Evolutionary conservation across 1,140 invertebrate genomes (phyloP).

Genomic region (Drosophila orosa): DNA sequence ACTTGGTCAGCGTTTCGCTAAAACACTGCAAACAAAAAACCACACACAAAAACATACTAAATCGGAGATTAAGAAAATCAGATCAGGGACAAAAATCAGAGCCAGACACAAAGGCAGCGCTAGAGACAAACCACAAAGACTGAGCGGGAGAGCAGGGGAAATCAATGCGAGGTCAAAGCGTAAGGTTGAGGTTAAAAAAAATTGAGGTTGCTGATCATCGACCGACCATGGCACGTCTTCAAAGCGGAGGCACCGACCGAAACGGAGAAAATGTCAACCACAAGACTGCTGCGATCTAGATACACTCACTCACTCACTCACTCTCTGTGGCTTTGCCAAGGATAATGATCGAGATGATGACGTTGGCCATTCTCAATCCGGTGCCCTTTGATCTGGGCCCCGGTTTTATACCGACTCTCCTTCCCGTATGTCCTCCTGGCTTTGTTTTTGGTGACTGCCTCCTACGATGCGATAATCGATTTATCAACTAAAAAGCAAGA

Average conservation of each 20-base stretch:
- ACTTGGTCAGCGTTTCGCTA: background rate
- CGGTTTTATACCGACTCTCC: constrained; percentile 8
- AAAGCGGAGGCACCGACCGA: constrained; percentile 76
- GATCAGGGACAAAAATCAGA: constrained; percentile 30
- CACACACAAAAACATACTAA: constrained; percentile 25
- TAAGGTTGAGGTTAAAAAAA: constrained; percentile 22
- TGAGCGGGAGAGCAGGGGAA: background rate
- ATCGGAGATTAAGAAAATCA: constrained; percentile 53
- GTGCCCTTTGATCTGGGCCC: constrained; percentile 46
- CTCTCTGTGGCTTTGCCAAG: constrained; percentile 31
- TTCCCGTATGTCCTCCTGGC: constrained; percentile 36
- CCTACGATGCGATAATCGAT: constrained; percentile 81
- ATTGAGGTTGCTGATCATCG: constrained; percentile 8
- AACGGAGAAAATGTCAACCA: constrained; percentile 73
- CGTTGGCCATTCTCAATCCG: constrained; percentile 36
- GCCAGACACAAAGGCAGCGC: constrained; percentile 23
- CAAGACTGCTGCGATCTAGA: constrained; percentile 58
- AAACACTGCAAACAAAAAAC: background rate
- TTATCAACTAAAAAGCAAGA: constrained; percentile 67
- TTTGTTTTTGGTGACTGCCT: constrained; percentile 71
- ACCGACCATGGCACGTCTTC: constrained; percentile 31
- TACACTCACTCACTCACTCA: constrained; percentile 20
- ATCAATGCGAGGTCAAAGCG: constrained; percentile 33
- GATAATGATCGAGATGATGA: constrained; percentile 48
- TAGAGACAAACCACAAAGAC: constrained; percentile 29